These are phyloP conservation scores for Protobothrops flavoviridis DNA, from an alignment of 2,113 vertebrate genomes.

Conservation along the genomic window DNA sequence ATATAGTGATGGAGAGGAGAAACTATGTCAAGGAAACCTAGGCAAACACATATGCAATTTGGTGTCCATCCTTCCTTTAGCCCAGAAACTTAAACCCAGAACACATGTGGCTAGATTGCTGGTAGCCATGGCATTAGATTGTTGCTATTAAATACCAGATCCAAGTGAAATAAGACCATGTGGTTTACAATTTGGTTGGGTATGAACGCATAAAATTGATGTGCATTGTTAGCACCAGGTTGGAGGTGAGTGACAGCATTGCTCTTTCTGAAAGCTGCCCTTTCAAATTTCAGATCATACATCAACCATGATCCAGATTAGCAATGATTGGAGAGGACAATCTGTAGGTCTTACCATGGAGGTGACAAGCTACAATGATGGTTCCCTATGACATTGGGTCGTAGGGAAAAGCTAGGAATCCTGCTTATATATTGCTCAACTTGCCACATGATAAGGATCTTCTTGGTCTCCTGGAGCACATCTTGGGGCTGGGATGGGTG, in stretches of 20 bases:
- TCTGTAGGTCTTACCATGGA: neutral
- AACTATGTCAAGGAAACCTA: neutral
- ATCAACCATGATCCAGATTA: neutral
- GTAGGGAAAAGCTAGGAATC: neutral
- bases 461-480: neutral
- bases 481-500: neutral
- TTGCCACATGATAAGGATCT: neutral
- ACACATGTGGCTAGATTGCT: neutral
- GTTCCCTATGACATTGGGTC: neutral
- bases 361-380: neutral
- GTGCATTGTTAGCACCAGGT: neutral
- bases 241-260: neutral
- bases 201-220: neutral
- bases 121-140: neutral
- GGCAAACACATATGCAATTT: neutral
- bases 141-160: neutral
- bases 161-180: neutral
- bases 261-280: neutral
- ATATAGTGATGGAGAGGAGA: neutral
- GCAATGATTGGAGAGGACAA: neutral
- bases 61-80: neutral
- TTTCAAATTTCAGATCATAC: neutral
- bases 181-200: neutral
- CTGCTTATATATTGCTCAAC: neutral
- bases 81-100: neutral